phyloP scores from a whole-genome alignment of 2,888 invertebrate species.

The Pandemis heparana region DNA sequence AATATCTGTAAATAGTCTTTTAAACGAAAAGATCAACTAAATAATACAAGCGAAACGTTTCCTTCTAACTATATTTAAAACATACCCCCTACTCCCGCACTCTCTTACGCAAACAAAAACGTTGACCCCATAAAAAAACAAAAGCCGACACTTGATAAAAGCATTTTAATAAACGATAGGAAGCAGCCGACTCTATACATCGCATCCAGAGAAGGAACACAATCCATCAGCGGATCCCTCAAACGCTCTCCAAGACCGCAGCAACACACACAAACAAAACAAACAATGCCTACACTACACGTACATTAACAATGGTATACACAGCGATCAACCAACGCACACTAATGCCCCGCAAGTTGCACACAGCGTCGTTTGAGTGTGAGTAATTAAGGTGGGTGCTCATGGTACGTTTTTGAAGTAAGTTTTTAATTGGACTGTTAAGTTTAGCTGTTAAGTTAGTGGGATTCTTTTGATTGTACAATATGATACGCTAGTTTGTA shows the following conservation, averaged over 20 bases:
- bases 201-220: conserved; percentile 59
- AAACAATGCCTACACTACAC: conserved; percentile 28
- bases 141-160: conserved; percentile 17
- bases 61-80: too few species aligned
- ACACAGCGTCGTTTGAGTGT: conserved; percentile 39
- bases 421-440: conserved; percentile 12
- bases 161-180: conserved; percentile 30
- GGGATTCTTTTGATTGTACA: conserved; percentile 11
- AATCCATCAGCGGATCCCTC: conserved; percentile 64
- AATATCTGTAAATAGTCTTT: too few species aligned
- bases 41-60: too few species aligned
- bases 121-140: conserved; percentile 15
- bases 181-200: conserved; percentile 55
- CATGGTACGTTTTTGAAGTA: conserved; percentile 19
- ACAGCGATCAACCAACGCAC: conserved; percentile 12
- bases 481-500: conserved; percentile 18
- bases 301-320: conserved; percentile 8
- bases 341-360: conserved; percentile 35
- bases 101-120: neutral
- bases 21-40: too few species aligned
- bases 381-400: conserved; percentile 29
- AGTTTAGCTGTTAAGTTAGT: conserved; percentile 7
- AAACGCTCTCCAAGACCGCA: conserved; percentile 58
- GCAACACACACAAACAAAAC: conserved; percentile 43
- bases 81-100: neutral